Evolutionary conservation across 1,140 invertebrate genomes (phyloP).

Genomic region (Bombus confusus): DNA sequence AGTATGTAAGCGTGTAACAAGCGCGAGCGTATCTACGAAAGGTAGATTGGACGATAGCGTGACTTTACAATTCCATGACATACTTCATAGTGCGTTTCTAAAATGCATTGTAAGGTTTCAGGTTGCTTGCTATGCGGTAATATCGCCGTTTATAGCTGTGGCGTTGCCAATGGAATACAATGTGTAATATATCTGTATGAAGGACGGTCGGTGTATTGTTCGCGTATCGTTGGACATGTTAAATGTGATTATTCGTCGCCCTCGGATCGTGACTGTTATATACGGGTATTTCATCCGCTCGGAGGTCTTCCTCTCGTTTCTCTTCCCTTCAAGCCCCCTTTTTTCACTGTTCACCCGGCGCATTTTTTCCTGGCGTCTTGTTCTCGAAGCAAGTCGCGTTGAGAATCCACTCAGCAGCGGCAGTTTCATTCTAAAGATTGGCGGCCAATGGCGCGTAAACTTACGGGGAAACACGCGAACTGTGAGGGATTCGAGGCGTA

Average conservation of each 20-base stretch:
- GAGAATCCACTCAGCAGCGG: constrained; percentile 63
- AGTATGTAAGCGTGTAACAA: constrained; percentile 11
- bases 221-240: constrained; percentile 51
- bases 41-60: constrained; percentile 48
- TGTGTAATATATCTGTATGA: constrained; percentile 58
- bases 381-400: constrained; percentile 48
- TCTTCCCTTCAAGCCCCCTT: constrained; percentile 36
- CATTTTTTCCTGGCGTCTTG: not conserved
- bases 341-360: not conserved
- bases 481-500: constrained; percentile 61
- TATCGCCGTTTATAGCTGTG: constrained; percentile 56
- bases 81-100: constrained; percentile 44
- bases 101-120: constrained; percentile 47
- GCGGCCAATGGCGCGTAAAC: constrained; percentile 78
- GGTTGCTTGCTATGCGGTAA: constrained; percentile 48
- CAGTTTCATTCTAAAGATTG: constrained; percentile 78
- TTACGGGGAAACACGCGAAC: constrained; percentile 67
- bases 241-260: constrained; percentile 74
- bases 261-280: constrained; percentile 46
- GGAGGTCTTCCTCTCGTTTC: constrained; percentile 2
- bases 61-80: constrained; percentile 51
- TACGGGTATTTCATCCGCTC: constrained; percentile 32
- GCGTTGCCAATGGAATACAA: constrained; percentile 60
- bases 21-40: constrained; percentile 1
- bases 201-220: constrained; percentile 38